phyloP scores from a whole-genome alignment of 1,140 invertebrate species.

The Euwallacea fornicatus region DNA sequence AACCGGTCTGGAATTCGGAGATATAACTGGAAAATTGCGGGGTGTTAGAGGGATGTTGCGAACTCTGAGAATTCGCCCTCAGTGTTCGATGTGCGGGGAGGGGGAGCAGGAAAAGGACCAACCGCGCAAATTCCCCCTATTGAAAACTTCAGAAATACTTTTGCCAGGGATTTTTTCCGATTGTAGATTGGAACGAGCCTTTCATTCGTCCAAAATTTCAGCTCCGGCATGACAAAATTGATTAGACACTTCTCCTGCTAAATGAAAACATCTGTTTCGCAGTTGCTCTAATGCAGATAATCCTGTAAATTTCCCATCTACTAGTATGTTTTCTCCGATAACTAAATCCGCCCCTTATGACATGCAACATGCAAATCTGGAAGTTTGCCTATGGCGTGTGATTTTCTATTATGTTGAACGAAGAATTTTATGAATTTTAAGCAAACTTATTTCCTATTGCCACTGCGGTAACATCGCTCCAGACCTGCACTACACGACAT shows the following conservation, averaged over 20 bases:
- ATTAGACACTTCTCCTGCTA: background rate
- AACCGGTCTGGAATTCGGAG: background rate
- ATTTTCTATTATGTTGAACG: background rate
- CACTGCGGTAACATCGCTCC: background rate
- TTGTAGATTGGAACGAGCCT: no score
- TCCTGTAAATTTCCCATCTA: background rate
- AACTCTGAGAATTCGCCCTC: no score
- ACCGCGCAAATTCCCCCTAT: no score
- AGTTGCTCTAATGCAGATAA: background rate
- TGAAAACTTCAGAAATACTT: no score
- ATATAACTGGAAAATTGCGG: no score
- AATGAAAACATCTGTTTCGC: background rate
- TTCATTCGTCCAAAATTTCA: no score
- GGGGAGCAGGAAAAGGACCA: no score
- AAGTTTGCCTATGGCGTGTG: conserved; percentile 4
- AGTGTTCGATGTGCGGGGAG: no score
- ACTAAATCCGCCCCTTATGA: background rate
- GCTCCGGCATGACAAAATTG: no score
- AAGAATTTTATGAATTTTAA: background rate
- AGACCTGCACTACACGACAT: background rate
- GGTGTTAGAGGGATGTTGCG: no score
- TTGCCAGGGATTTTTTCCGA: no score
- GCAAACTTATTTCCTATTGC: background rate
- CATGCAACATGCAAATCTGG: conserved; percentile 3
- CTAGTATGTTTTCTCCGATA: background rate